Percentiles rank a stretch among this genome's conserved stretches.
phyloP scores from a whole-genome alignment of 1,140 invertebrate species.

The Oryctes rhinoceros region DNA sequence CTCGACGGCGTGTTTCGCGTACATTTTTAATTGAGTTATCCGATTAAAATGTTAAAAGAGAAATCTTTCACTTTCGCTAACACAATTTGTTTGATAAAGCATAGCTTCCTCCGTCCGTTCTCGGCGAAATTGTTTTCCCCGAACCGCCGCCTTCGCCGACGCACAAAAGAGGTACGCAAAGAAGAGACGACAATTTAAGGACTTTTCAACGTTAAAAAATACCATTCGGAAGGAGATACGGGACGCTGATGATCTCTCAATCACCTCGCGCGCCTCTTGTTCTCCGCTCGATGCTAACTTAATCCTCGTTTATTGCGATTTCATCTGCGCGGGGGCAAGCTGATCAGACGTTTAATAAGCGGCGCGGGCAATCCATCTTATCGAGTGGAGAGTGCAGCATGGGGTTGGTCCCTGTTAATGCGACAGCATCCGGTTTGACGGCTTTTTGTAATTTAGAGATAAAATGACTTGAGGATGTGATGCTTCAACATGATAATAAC shows the following conservation, averaged over 20 bases:
- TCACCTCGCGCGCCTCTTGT: neutral
- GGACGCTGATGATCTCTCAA: slow-evolving; percentile 24
- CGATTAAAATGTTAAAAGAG: slow-evolving; percentile 35
- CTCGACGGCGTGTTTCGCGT: neutral
- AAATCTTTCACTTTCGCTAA: slow-evolving; percentile 34
- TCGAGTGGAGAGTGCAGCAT: neutral
- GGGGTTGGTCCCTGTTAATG: neutral
- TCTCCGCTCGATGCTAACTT: neutral
- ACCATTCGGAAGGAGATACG: slow-evolving; percentile 19
- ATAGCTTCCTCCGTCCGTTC: neutral
- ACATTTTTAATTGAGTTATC: slow-evolving; percentile 34
- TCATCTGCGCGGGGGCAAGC: neutral
- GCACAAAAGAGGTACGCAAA: neutral
- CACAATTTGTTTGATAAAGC: slow-evolving; percentile 32
- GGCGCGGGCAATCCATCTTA: slow-evolving; percentile 27
- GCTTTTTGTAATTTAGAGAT: no score
- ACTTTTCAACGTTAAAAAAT: slow-evolving; percentile 14
- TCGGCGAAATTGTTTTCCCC: slow-evolving; percentile 20
- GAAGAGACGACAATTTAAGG: slow-evolving; percentile 8
- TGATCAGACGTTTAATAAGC: slow-evolving; percentile 30
- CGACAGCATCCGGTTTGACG: no score
- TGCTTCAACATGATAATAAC: no score
- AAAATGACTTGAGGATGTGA: no score
- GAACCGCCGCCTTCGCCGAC: neutral
- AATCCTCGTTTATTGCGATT: slow-evolving; percentile 18